Percentiles rank a stretch among this genome's conserved stretches.
Conservation (phyloP, 2,113 vertebrate species). For the Lamprotornis superbus region DNA sequence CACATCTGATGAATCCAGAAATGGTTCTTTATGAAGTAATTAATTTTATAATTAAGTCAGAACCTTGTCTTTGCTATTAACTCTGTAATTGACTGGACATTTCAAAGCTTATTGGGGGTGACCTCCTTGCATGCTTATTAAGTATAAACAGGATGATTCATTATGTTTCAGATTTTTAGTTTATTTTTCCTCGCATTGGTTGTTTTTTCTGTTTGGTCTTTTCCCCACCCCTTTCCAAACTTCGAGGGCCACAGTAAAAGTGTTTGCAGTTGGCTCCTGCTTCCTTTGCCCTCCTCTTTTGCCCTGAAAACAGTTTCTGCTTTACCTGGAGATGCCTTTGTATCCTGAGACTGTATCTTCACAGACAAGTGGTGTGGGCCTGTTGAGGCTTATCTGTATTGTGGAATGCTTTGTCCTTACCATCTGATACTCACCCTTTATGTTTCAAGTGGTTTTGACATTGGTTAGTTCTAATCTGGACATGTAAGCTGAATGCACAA, state of each 20-base stretch:
- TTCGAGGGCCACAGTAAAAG: background rate
- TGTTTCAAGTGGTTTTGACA: background rate
- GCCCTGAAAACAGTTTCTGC: background rate
- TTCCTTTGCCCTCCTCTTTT: background rate
- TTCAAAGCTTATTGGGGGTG: constrained; percentile 40
- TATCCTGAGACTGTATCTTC: background rate
- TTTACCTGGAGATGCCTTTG: background rate
- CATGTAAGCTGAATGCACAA: background rate
- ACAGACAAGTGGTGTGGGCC: no score
- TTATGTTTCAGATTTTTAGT: background rate
- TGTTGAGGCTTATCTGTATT: background rate
- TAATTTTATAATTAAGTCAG: constrained; percentile 46
- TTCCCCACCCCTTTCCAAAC: no score
- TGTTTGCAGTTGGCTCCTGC: background rate
- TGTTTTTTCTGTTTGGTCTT: background rate
- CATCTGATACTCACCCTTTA: background rate
- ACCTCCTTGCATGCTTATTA: background rate
- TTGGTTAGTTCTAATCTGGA: background rate
- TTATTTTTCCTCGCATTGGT: background rate
- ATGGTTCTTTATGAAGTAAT: constrained; percentile 52
- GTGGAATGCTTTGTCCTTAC: background rate
- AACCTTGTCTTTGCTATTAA: constrained; percentile 49
- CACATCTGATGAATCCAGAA: constrained; percentile 35
- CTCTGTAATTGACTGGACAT: constrained; percentile 21
- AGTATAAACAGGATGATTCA: constrained; percentile 10